Conservation (phyloP, 2,113 vertebrate species). For the Proteles cristata region DNA sequence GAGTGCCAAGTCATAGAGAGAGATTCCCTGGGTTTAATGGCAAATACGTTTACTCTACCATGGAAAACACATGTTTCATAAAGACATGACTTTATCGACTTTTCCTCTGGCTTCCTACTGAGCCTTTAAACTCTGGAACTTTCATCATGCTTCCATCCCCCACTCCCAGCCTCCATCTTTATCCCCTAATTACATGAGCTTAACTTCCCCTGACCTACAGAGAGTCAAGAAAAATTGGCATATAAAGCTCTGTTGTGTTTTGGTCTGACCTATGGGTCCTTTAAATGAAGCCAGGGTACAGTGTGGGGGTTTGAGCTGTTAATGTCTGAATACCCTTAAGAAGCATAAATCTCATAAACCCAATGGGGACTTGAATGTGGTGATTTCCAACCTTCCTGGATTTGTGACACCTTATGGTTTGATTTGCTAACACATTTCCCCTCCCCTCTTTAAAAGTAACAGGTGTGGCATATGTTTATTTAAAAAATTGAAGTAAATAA, state of each 20-base stretch:
- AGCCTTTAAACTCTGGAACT: slow-evolving; percentile 75
- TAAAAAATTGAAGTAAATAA: slow-evolving; percentile 63
- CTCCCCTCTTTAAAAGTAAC: slow-evolving; percentile 63
- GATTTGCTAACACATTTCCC: slow-evolving; percentile 72
- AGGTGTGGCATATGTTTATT: slow-evolving; percentile 71
- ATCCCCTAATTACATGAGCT: slow-evolving; percentile 80
- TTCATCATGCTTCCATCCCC: slow-evolving; percentile 67
- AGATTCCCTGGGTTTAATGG: not conserved
- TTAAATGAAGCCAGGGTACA: slow-evolving; percentile 75
- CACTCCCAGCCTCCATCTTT: slow-evolving; percentile 58
- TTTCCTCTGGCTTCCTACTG: slow-evolving; percentile 71
- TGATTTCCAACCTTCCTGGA: slow-evolving; percentile 66
- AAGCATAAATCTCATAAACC: slow-evolving; percentile 76
- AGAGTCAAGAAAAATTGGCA: slow-evolving; percentile 78
- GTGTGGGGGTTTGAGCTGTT: slow-evolving; percentile 59
- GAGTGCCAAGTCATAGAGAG: not conserved
- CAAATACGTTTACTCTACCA: not conserved
- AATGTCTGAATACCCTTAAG: slow-evolving; percentile 60
- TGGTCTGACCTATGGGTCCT: slow-evolving; percentile 76
- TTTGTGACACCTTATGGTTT: slow-evolving; percentile 70
- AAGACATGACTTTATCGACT: slow-evolving; percentile 69
- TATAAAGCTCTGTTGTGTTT: slow-evolving; percentile 79
- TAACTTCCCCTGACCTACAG: slow-evolving; percentile 77
- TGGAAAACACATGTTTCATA: slow-evolving; percentile 66
- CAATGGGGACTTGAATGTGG: slow-evolving; percentile 54